Base-by-base conservation (phyloP, 1,140 invertebrate species). In the Aphaenogaster ashmeadi region DNA sequence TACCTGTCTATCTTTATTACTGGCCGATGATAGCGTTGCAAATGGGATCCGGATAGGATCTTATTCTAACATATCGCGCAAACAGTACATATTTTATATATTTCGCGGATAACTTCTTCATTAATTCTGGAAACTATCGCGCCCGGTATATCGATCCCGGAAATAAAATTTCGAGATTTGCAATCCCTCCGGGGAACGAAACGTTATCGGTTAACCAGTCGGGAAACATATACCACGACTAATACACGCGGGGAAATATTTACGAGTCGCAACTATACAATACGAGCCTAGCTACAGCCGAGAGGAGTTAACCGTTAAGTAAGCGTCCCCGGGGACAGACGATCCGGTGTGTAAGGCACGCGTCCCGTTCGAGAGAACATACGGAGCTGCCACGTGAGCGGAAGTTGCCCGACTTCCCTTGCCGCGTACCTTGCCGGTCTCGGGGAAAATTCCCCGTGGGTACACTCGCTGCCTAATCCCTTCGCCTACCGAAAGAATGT, bases 301-400 rank as follows among this genome's bases (percentile, higher is more conserved):
- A 52, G 41, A 47, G 41, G 18, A 74, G 92, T 92, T 93, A 92
- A 91, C 84, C 78, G 89, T 92, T 90, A 91, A 91, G 86, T 91
- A 91, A 92, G 58, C 21, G 74, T 88, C 58, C 36, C 58, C 52
- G 33, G 21, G 81, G 88, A 83, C 44, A 58, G 83, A 87, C 74
- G 87, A 81, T 89, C 84, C 71, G 50, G 81, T 47, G 84, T 78
- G 75, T 75, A 88, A 87, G 86, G 89, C 91, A 89, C 89, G 87
- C 81, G 90, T 86, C 87, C 80, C 78, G 91, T 87, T 87, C 79
- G 77, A 80, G 90, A 77, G 80, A 88, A 88, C 90, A 72, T 89
- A 85, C 89, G 56, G 44, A 92, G 85, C 83, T 92, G 85, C 81
- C 79, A 75, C 62, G 88, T 90, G 74, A 88, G 36, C 78, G 64